Evolutionary conservation across 2,797 vertebrate genomes (phyloP).

Genomic region (Malurus leucopterus): DNA sequence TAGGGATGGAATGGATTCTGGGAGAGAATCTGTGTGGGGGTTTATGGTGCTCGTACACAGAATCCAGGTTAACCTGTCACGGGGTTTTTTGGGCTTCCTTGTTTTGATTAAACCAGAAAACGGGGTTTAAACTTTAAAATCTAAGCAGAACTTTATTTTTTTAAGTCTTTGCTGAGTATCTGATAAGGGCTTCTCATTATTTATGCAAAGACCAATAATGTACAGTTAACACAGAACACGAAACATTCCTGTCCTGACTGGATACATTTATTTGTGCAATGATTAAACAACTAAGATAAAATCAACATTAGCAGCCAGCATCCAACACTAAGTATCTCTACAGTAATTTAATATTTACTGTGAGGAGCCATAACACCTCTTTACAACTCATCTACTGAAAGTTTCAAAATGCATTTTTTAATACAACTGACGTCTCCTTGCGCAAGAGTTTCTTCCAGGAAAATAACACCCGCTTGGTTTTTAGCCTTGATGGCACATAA

Average conservation of each 20-base stretch:
- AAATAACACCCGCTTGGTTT: background rate
- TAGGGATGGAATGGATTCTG: slow-evolving; percentile 41
- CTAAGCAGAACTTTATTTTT: background rate
- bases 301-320: background rate
- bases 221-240: background rate
- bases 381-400: background rate
- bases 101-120: background rate
- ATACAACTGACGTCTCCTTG: background rate
- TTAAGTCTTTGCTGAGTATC: background rate
- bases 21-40: background rate
- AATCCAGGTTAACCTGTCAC: slow-evolving; percentile 43
- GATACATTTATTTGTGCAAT: background rate
- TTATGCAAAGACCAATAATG: background rate
- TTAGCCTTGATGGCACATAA: slow-evolving; percentile 8
- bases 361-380: background rate
- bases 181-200: background rate
- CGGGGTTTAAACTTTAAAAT: background rate
- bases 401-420: background rate
- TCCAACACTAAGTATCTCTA: background rate
- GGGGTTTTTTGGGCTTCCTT: background rate
- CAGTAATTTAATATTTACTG: background rate
- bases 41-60: background rate
- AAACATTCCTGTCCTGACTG: background rate
- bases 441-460: slow-evolving; percentile 1
- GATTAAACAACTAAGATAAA: slow-evolving; percentile 15